Evolutionary conservation across 1,140 invertebrate genomes (phyloP).

Genomic region (Temnothorax curvispinosus): DNA sequence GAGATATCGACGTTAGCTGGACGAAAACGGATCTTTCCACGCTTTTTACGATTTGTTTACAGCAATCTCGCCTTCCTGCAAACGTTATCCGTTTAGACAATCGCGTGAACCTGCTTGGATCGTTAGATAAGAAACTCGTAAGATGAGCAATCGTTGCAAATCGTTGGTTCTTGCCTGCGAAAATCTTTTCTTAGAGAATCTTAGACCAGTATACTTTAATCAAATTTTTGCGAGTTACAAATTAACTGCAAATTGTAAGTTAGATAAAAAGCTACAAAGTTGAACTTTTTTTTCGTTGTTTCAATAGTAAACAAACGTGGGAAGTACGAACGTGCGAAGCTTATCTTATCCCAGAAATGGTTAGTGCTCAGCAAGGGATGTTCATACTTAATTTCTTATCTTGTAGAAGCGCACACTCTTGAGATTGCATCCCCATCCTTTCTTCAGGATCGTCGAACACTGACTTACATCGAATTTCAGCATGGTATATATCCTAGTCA

Average conservation of each 20-base stretch:
- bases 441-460: slow-evolving; percentile 25
- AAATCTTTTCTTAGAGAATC: not conserved
- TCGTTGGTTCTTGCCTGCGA: not conserved
- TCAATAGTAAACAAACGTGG: slow-evolving; percentile 72
- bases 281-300: not conserved
- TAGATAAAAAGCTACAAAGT: not conserved
- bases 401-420: slow-evolving; percentile 83
- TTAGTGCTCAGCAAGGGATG: slow-evolving; percentile 76
- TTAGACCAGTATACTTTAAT: not conserved
- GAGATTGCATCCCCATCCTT: slow-evolving; percentile 79
- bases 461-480: slow-evolving; percentile 30
- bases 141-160: not conserved
- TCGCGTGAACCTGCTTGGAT: slow-evolving; percentile 50
- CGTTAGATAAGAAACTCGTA: slow-evolving; percentile 15
- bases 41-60: slow-evolving; percentile 84
- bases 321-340: slow-evolving; percentile 72
- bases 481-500: slow-evolving; percentile 65
- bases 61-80: slow-evolving; percentile 60
- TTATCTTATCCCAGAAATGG: slow-evolving; percentile 83
- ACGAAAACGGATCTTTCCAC: slow-evolving; percentile 71
- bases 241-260: slow-evolving; percentile 6
- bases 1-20: slow-evolving; percentile 74
- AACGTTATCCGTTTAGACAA: slow-evolving; percentile 71
- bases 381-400: slow-evolving; percentile 85
- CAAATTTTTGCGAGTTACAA: slow-evolving; percentile 66